Evolutionary conservation across 2,113 vertebrate species (phyloP).

Genomic region (Aldabrachelys gigantea): DNA sequence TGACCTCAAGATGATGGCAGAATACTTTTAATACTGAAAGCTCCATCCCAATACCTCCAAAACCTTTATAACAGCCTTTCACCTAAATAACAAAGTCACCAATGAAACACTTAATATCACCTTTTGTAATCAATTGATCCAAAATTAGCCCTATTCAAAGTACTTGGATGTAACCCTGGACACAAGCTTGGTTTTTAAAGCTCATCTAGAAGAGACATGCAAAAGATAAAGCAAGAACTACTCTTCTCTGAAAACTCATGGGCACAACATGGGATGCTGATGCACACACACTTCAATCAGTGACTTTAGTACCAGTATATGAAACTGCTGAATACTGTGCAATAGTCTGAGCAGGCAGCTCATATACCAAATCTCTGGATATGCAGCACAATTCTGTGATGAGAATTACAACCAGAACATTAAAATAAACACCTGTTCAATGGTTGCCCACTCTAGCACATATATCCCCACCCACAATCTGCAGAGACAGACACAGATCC

Average conservation of each 20-base stretch:
- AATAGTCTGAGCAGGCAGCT: neutral
- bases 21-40: neutral
- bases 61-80: neutral
- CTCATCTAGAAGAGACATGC: neutral
- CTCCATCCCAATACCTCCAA: neutral
- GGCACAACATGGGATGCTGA: neutral
- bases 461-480: too few species aligned
- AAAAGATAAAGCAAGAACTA: neutral
- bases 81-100: neutral
- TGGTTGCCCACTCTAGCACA: too few species aligned
- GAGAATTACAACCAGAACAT: too few species aligned
- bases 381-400: neutral
- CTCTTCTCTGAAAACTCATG: neutral
- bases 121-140: neutral
- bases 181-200: too few species aligned
- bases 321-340: neutral
- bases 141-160: neutral
- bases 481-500: too few species aligned
- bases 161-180: too few species aligned
- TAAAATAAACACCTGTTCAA: too few species aligned
- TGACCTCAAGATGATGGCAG: neutral
- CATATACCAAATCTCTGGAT: neutral
- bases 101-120: neutral
- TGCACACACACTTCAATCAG: neutral
- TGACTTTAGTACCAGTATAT: neutral